phyloP scores from a whole-genome alignment of 2,797 vertebrate species.

The Pachyuromys duprasi region DNA sequence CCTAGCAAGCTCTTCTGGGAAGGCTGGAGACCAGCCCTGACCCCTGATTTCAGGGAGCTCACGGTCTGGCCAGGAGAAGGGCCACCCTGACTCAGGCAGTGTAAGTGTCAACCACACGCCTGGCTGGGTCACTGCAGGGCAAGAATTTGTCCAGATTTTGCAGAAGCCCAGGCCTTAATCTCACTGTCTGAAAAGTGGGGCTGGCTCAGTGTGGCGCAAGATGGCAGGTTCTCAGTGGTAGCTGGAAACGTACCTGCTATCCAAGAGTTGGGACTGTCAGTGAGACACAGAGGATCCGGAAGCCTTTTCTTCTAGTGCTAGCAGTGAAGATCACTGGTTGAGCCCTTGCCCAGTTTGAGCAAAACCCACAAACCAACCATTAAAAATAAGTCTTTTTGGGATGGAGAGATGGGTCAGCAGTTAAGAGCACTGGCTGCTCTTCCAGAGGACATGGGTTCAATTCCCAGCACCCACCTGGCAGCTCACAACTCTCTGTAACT shows the following conservation, averaged over 20 bases:
- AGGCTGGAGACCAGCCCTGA: slow-evolving; percentile 7
- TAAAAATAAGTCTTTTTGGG: background rate
- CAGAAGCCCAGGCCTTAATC: background rate
- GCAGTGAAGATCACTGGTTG: background rate
- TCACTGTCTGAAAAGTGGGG: background rate
- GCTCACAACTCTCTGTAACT: background rate
- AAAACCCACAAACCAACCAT: background rate
- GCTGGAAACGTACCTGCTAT: background rate
- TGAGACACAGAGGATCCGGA: background rate
- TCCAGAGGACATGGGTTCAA: background rate
- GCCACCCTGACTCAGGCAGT: background rate
- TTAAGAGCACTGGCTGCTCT: background rate
- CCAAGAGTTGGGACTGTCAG: background rate
- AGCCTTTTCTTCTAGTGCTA: background rate
- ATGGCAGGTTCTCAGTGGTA: background rate
- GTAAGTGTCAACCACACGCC: background rate
- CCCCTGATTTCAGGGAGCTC: slow-evolving; percentile 2
- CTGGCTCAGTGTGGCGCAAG: background rate
- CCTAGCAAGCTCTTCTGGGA: slow-evolving; percentile 11
- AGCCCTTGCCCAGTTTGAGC: background rate
- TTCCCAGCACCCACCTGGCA: background rate
- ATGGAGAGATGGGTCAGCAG: background rate
- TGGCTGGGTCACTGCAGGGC: background rate
- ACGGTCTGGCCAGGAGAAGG: background rate
- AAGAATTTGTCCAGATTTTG: background rate